A percentile compares a stretch with the other conserved stretches of the same genome.
These are phyloP conservation scores for Myxocyprinus asiaticus DNA, from an alignment of 2,113 vertebrate genomes.

Conservation along the genomic window DNA sequence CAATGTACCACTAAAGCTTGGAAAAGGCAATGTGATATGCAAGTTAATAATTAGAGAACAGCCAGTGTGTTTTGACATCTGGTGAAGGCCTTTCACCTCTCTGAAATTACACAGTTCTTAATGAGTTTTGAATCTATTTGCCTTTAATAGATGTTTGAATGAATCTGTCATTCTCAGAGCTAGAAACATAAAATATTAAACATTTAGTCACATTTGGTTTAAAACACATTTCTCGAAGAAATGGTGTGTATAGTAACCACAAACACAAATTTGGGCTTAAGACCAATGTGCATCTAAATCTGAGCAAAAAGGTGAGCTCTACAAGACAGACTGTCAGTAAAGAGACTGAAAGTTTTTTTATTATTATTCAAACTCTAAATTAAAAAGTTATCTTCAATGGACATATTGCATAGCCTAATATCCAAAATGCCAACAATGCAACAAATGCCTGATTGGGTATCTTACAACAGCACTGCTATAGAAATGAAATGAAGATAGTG, in stretches of 20 bases:
- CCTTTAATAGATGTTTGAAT: too few relatives aligned
- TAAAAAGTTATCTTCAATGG: background rate
- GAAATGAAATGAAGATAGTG: background rate
- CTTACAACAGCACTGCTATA: background rate
- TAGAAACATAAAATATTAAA: too few relatives aligned
- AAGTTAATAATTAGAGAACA: conserved; percentile 18
- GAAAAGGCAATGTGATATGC: background rate
- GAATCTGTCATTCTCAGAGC: too few relatives aligned
- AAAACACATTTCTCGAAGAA: too few relatives aligned
- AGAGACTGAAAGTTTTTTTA: background rate
- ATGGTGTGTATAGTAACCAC: background rate
- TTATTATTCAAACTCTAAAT: background rate
- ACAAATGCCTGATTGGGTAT: too few relatives aligned
- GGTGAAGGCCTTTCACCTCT: background rate
- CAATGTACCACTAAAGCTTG: background rate
- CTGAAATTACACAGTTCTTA: background rate
- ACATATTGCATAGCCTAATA: background rate
- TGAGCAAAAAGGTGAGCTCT: too few relatives aligned
- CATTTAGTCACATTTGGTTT: too few relatives aligned
- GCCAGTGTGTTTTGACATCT: background rate
- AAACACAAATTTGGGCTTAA: background rate
- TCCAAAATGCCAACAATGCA: too few relatives aligned
- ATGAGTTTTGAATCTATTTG: background rate
- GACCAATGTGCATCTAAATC: background rate
- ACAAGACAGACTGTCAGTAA: too few relatives aligned